Evolutionary conservation across 1,140 invertebrate species (phyloP).

Genomic region (Aphaenogaster ashmeadi): DNA sequence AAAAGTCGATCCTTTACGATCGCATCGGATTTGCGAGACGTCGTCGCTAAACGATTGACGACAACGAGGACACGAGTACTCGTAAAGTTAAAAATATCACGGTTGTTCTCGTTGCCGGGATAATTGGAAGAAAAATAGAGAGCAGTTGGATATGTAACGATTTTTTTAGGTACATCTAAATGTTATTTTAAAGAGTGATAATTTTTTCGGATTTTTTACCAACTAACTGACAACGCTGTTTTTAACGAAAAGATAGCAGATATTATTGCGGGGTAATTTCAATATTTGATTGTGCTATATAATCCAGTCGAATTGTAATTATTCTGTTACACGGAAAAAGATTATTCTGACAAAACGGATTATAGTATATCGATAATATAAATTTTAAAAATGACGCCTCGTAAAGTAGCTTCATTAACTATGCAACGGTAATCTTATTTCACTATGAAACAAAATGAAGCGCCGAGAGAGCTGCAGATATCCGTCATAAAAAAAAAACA

Average conservation of each 20-base stretch:
- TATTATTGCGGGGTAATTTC: neutral
- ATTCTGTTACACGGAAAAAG: neutral
- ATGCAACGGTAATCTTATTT: slow-evolving; percentile 16
- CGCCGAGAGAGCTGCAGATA: neutral
- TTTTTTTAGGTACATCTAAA: neutral
- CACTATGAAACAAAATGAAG: slow-evolving; percentile 25
- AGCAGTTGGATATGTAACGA: neutral
- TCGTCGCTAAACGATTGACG: slow-evolving; percentile 30
- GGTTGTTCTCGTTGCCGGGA: neutral
- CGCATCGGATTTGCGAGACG: slow-evolving; percentile 29
- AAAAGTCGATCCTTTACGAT: slow-evolving; percentile 44
- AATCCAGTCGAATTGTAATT: neutral
- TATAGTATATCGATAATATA: neutral
- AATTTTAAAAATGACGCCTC: neutral
- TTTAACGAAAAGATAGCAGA: neutral
- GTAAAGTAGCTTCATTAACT: slow-evolving; percentile 40
- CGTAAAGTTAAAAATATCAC: slow-evolving; percentile 8
- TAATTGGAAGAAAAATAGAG: neutral
- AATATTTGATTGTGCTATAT: slow-evolving; percentile 11
- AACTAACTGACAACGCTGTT: neutral
- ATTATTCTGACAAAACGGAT: slow-evolving; percentile 8
- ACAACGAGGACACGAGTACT: neutral
- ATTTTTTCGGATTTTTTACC: neutral
- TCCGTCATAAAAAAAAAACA: slow-evolving; percentile 9
- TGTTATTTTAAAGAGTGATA: neutral